A percentile compares a stretch with the other conserved stretches of the same genome.
These are phyloP conservation scores for Urocitellus parryii DNA, from an alignment of 2,113 vertebrate species.

Conservation along the genomic window DNA sequence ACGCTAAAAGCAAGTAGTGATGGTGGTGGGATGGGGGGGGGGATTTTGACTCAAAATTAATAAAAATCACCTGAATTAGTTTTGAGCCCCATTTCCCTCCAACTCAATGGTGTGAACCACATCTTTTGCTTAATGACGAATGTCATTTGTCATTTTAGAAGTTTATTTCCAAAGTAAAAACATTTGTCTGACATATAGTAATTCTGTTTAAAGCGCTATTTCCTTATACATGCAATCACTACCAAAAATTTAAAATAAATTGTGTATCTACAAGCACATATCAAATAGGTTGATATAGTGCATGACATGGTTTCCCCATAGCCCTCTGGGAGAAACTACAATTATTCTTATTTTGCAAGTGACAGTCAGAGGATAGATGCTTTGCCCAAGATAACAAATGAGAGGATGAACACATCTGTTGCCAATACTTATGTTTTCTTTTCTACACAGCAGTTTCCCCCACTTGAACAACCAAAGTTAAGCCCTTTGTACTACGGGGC, in stretches of 20 bases:
- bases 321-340: neutral
- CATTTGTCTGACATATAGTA: neutral
- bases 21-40: neutral
- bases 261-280: neutral
- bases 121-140: neutral
- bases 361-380: neutral
- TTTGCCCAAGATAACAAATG: neutral
- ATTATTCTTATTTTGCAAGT: neutral
- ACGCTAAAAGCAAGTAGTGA: conserved; percentile 26
- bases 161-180: conserved; percentile 20
- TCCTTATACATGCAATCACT: neutral
- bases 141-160: conserved; percentile 52
- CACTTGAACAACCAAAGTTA: neutral
- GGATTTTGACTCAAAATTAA: conserved; percentile 48
- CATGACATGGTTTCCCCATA: neutral
- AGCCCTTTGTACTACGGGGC: neutral
- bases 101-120: neutral
- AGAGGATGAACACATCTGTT: neutral
- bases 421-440: neutral
- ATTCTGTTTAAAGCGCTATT: neutral
- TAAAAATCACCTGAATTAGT: conserved; percentile 26
- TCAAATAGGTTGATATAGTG: neutral
- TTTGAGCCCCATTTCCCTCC: conserved; percentile 38
- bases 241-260: neutral
- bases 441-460: neutral